Conservation (phyloP, 2,888 invertebrate genomes). For the Meandrusa payeni region DNA sequence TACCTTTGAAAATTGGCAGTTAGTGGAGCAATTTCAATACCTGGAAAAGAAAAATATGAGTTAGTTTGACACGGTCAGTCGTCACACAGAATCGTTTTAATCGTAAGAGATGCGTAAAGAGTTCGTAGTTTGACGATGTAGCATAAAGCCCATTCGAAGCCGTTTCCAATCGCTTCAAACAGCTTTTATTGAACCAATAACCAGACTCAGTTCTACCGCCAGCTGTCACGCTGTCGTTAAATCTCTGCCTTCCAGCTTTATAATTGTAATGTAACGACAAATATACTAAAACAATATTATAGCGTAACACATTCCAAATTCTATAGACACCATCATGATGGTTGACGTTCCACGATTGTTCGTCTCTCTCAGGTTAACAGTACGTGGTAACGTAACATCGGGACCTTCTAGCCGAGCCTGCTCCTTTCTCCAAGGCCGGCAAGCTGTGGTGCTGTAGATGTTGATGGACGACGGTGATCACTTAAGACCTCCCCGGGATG, state of each 20-base stretch:
- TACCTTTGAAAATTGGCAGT: slow-evolving; percentile 1
- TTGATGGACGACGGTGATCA: too few species aligned
- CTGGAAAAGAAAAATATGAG: slow-evolving; percentile 11
- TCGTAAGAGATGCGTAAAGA: background rate
- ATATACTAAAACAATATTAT: background rate
- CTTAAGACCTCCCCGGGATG: too few species aligned
- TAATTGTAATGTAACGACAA: slow-evolving; percentile 5
- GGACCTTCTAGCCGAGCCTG: too few species aligned
- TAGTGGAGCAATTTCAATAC: slow-evolving; percentile 3
- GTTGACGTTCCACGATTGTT: too few species aligned
- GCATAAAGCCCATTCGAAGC: background rate
- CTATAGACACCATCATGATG: too few species aligned
- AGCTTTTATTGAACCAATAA: slow-evolving; percentile 13
- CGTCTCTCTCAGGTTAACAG: too few species aligned
- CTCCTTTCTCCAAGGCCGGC: too few species aligned
- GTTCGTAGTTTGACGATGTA: background rate
- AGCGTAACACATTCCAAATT: too few species aligned
- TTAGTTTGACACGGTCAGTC: slow-evolving; percentile 9
- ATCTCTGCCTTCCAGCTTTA: background rate
- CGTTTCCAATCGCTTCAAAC: background rate
- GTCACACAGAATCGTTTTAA: too few species aligned
- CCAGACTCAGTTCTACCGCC: slow-evolving; percentile 1
- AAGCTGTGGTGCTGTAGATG: too few species aligned
- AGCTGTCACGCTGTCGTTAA: slow-evolving; percentile 13
- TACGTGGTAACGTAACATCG: too few species aligned